These are phyloP conservation scores for Rotaria sp. DNA, from an alignment of 2,888 invertebrate genomes.

Conservation along the genomic window DNA sequence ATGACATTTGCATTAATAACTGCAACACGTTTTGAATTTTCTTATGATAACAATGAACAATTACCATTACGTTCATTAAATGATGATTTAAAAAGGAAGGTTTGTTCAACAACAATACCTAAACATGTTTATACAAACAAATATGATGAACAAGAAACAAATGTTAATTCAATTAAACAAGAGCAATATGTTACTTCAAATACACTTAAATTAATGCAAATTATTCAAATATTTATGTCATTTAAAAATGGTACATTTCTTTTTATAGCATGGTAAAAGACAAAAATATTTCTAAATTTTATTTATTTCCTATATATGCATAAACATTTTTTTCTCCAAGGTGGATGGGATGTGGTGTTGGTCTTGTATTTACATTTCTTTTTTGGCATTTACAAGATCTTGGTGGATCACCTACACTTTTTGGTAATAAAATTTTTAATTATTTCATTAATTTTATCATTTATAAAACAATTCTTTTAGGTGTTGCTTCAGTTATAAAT, in stretches of 20 bases:
- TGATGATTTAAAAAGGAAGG: slow-evolving; percentile 18
- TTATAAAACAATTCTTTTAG: slow-evolving; percentile 50
- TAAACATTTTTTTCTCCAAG: slow-evolving; percentile 75
- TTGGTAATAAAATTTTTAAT: slow-evolving; percentile 52
- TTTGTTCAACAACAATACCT: background rate
- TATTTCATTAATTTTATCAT: background rate
- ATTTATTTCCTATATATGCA: background rate
- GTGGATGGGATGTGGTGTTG: slow-evolving; percentile 99
- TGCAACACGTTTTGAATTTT: slow-evolving; percentile 74
- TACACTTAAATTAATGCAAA: slow-evolving; percentile 16
- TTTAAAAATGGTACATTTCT: slow-evolving; percentile 17
- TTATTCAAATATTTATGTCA: background rate
- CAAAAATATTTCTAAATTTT: background rate
- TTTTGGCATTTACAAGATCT: slow-evolving; percentile 86
- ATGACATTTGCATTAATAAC: slow-evolving; percentile 88
- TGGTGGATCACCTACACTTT: slow-evolving; percentile 87
- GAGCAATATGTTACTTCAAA: background rate
- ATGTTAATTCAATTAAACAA: background rate
- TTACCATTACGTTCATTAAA: slow-evolving; percentile 41
- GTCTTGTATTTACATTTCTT: slow-evolving; percentile 92
- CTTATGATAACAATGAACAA: slow-evolving; percentile 43
- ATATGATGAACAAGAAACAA: background rate
- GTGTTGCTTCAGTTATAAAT: slow-evolving; percentile 93
- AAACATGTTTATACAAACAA: background rate
- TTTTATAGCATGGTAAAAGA: slow-evolving; percentile 23